Conservation (phyloP, 2,113 vertebrate species). For the Origma solitaria region DNA sequence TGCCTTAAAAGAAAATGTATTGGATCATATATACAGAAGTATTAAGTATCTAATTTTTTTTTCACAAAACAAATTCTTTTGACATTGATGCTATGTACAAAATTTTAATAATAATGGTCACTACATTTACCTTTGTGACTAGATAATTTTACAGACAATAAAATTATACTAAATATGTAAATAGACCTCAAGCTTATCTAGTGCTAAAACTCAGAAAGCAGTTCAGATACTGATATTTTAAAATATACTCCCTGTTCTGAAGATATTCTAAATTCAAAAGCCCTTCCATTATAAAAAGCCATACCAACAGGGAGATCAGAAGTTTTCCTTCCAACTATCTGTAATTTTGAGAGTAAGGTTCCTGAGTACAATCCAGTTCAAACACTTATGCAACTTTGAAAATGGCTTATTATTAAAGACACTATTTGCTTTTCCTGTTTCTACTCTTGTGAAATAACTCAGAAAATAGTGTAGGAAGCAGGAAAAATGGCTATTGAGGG, state of each 20-base stretch:
- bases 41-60: background rate
- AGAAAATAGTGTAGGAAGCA: background rate
- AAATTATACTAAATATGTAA: background rate
- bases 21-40: background rate
- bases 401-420: background rate
- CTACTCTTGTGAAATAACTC: background rate
- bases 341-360: background rate
- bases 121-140: background rate
- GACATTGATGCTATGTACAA: background rate
- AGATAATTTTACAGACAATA: background rate
- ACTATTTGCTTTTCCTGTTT: background rate
- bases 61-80: background rate
- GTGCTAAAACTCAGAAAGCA: background rate
- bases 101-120: background rate
- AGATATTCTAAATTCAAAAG: background rate
- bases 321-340: background rate
- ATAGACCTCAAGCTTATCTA: background rate
- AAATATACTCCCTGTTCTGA: background rate
- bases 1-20: background rate
- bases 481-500: background rate
- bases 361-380: conserved; percentile 5
- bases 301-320: background rate
- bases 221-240: background rate
- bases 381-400: conserved; percentile 2
- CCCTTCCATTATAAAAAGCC: background rate